Evolutionary conservation across 1,140 invertebrate species (phyloP).

Genomic region (Drosophila kepulauana): DNA sequence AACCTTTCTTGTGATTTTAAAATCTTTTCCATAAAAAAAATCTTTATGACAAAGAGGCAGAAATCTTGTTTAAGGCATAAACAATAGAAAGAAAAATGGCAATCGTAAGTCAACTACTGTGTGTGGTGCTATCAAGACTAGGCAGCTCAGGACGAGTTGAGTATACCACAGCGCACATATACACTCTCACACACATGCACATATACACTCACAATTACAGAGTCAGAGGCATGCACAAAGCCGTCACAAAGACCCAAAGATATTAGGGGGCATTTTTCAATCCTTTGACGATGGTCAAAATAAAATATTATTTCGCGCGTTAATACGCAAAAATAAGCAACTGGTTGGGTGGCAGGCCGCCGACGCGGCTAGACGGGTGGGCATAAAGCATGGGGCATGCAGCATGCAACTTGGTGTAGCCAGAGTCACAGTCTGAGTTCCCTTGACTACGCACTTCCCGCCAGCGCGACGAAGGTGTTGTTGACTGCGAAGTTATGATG

Average conservation of each 20-base stretch:
- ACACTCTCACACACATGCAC: conserved; percentile 11
- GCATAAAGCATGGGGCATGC: conserved; percentile 20
- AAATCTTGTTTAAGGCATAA: not conserved
- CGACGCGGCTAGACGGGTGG: conserved; percentile 62
- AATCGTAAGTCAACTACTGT: conserved; percentile 37
- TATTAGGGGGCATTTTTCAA: conserved; percentile 82
- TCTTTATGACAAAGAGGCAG: not conserved
- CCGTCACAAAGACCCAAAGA: conserved; percentile 80
- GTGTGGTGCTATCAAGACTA: conserved; percentile 10
- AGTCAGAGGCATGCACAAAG: conserved; percentile 53
- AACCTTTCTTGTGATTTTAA: not conserved
- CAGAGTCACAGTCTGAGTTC: not conserved
- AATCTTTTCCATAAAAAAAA: not conserved
- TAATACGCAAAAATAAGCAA: conserved; percentile 80
- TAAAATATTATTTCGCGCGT: conserved; percentile 83
- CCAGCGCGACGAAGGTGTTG: conserved; percentile 67
- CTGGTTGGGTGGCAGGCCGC: conserved; percentile 72
- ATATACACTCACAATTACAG: conserved; percentile 9
- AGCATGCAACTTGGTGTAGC: not conserved
- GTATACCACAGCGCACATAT: not conserved
- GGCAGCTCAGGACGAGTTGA: not conserved
- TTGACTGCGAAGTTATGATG: conserved; percentile 80
- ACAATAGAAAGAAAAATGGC: conserved; percentile 22
- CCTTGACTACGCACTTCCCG: not conserved
- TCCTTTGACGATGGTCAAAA: conserved; percentile 82